Evolutionary conservation across 2,113 vertebrate species (phyloP), one percentile per base, ranked within the genome.

Genomic region (Corythoichthys haematopterus): DNA sequence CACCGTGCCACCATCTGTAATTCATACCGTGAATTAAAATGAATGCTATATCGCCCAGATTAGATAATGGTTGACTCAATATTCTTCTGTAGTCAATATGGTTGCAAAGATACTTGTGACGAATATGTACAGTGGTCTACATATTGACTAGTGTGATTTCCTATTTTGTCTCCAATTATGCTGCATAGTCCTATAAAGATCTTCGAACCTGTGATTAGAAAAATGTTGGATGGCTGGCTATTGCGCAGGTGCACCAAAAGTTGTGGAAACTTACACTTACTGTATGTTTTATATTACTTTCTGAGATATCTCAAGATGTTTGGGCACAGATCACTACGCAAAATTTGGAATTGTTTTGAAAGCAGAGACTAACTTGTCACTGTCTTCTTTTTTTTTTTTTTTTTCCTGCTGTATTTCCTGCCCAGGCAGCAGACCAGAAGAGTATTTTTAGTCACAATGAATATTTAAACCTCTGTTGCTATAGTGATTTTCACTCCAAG

Each of bases 391-490:
- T 28, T 28, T 28, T 28, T 28, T 28, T 51, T 67, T 4, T 50
- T 59, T 46, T 61, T 56, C 50, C 63, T 65, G 56, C 65, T 69
- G 70, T 69, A 55, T 74, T 72, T 82, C 70, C 59, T 12, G 48
- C 71, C 71, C 72, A 80, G 72, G 70, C 78, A 64, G 71, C 69
- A 76, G 69, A 73, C 59, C 71, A 48, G 77, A 8, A 45, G 37
- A 75, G 76, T 88, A 86, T 83, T 87, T 87, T 88, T 86, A 85
- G 82, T 78, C 74, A 9, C 74, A 46, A 68, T 88, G 77, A 87
- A 89, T 90, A 87, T 91, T 87, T 84, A 84, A 89, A 75, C 70
- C 77, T 15, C 67, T 65, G 87, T 90, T 90, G 85, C 86, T 78
- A 88, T 88, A 76, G 88, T 16, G 28, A 89, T 81, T 43, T 77